Evolutionary conservation across 2,888 invertebrate genomes (phyloP).

Genomic region (Spodoptera picta): DNA sequence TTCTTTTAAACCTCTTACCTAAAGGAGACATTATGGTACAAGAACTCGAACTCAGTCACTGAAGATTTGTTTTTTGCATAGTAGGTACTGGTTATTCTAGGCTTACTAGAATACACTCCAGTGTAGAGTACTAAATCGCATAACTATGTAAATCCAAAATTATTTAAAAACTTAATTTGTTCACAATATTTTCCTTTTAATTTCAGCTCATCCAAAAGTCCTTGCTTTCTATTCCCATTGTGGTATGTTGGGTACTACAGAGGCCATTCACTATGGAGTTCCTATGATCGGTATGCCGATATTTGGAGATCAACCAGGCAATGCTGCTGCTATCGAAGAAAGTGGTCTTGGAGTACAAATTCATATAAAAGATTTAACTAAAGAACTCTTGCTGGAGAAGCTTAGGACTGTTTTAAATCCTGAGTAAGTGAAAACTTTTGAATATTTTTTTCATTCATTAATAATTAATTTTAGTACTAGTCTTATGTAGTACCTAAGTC

Average conservation of each 20-base stretch:
- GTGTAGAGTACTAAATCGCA: too few species aligned
- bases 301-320: conserved; percentile 88
- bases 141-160: too few species aligned
- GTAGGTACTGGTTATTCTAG: too few species aligned
- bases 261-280: conserved; percentile 88
- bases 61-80: too few species aligned
- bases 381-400: conserved; percentile 81
- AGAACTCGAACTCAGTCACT: too few species aligned
- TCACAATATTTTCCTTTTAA: not conserved
- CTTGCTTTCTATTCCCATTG: conserved; percentile 89
- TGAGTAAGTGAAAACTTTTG: conserved; percentile 71
- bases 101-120: too few species aligned
- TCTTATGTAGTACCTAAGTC: too few species aligned
- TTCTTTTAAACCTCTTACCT: too few species aligned
- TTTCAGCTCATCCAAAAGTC: conserved; percentile 67
- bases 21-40: too few species aligned
- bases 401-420: conserved; percentile 84
- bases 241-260: conserved; percentile 88
- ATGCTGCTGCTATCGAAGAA: conserved; percentile 86
- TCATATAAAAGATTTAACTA: conserved; percentile 80
- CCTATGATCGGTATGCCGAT: conserved; percentile 89
- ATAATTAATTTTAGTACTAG: too few species aligned
- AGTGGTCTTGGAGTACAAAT: conserved; percentile 84
- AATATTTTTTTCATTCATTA: too few species aligned
- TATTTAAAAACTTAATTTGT: too few species aligned